Base-by-base conservation (phyloP, 2,797 vertebrate genomes). In the Phyllotis vaccarum region DNA sequence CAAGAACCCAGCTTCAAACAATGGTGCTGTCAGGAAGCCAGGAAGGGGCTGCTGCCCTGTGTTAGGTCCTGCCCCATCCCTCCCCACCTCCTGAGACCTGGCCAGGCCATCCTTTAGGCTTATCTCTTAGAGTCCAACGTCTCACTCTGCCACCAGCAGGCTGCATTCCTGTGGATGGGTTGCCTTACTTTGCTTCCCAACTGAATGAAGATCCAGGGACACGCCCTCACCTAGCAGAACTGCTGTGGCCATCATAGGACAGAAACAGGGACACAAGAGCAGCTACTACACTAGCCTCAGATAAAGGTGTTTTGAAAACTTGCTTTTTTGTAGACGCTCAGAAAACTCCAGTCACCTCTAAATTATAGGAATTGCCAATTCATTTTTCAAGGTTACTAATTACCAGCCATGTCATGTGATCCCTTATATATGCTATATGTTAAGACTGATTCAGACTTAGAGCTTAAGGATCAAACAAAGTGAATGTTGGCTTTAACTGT, bases 1-100 rank as follows among this genome's bases (percentile, higher is more conserved):
- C 97, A 97, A 97, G 97, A 97, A 97, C 64, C 96, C 81, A 7
- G 97, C 96, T 95, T 96, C 97, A 96, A 97, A 98, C 97, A 97
- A 97, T 98, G 96, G 97, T 2, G 54, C 95, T 96, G 96, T 98
- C 97, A 97, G 97, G 97, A 98, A 98, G 97, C 97, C 97, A 96
- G 97, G 97, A 97, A 97, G 97, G 90, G 96, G 96, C 97, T 97
- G 97, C 95, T 95, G 97, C 96, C 90, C 93, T 86, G 96, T 2
- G 75, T 95, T 88, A 85, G 91, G 96, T 49, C 93, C 96, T 96
- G 90, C 89, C 96, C 96, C 95, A 95, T 94, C 97, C 94, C 97
- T 97, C 95, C 97, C 96, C 92, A 96, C 96, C 97, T 96, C 97
- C 97, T 91, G 97, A 98, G 97, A 97, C 97, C 81, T 95, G 96